These are phyloP conservation scores for Drepanosiphum platanoidis DNA, from an alignment of 2,888 invertebrate species.

Conservation along the genomic window DNA sequence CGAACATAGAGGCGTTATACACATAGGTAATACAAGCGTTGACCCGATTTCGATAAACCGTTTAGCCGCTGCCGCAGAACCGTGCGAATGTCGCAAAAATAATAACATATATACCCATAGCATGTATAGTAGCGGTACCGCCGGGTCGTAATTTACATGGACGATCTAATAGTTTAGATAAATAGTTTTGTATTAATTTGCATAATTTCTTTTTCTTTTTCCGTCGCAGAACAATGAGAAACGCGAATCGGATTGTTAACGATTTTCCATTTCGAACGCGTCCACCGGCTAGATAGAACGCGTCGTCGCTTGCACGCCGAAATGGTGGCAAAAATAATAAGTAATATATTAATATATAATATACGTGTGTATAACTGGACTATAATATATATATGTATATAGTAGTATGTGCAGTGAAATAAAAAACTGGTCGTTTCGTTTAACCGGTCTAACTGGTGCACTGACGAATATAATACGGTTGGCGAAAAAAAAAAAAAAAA, in stretches of 20 bases:
- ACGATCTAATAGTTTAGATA: too few species aligned
- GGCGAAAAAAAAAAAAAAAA: not conserved
- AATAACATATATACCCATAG: not conserved
- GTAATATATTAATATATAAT: not conserved
- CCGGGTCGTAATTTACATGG: too few species aligned
- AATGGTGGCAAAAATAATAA: not conserved
- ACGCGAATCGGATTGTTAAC: not conserved
- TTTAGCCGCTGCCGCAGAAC: not conserved
- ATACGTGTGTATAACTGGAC: not conserved
- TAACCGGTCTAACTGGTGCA: not conserved
- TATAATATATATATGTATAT: not conserved
- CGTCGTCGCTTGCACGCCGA: not conserved
- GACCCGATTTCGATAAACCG: not conserved
- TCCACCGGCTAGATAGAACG: not conserved
- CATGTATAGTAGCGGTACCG: not conserved
- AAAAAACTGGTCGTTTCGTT: not conserved
- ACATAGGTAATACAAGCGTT: not conserved
- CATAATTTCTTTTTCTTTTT: too few species aligned
- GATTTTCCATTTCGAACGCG: not conserved
- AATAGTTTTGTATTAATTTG: too few species aligned
- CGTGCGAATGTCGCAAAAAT: not conserved
- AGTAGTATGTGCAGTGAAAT: not conserved
- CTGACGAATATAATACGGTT: not conserved
- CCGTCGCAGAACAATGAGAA: too few species aligned
- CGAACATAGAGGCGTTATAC: too few species aligned